A percentile compares a stretch with the other conserved stretches of the same genome.
Conservation (phyloP, 2,113 vertebrate species). For the Crotalus viridis region DNA sequence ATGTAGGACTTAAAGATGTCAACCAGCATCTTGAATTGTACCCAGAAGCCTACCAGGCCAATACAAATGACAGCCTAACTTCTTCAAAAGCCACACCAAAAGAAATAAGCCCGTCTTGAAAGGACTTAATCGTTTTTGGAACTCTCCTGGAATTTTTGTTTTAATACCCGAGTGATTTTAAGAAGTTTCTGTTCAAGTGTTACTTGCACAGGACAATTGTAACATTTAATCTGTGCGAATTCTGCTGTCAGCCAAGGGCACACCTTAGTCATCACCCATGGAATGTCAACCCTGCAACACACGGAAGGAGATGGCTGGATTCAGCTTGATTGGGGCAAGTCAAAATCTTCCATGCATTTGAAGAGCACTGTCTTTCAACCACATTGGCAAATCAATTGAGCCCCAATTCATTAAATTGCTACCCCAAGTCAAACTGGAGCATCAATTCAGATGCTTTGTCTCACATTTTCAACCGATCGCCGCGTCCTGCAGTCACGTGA, state of each 20-base stretch:
- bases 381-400: background rate
- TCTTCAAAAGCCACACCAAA: background rate
- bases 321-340: background rate
- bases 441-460: background rate
- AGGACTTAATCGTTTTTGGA: background rate
- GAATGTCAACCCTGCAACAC: background rate
- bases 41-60: background rate
- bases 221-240: background rate
- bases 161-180: background rate
- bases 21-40: background rate
- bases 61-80: background rate
- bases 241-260: background rate
- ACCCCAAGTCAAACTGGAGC: background rate
- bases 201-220: background rate
- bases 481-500: background rate
- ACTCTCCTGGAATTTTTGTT: background rate
- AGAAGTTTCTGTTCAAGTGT: background rate
- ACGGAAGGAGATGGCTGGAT: background rate
- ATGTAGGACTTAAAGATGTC: background rate
- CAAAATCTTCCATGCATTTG: background rate
- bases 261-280: background rate
- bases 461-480: background rate
- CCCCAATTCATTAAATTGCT: background rate
- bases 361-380: background rate
- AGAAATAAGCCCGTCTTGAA: background rate